A percentile compares a stretch with the other conserved stretches of the same genome.
These are phyloP conservation scores for Brachionichthys hirsutus DNA, from an alignment of 2,113 vertebrate species.

Conservation along the genomic window DNA sequence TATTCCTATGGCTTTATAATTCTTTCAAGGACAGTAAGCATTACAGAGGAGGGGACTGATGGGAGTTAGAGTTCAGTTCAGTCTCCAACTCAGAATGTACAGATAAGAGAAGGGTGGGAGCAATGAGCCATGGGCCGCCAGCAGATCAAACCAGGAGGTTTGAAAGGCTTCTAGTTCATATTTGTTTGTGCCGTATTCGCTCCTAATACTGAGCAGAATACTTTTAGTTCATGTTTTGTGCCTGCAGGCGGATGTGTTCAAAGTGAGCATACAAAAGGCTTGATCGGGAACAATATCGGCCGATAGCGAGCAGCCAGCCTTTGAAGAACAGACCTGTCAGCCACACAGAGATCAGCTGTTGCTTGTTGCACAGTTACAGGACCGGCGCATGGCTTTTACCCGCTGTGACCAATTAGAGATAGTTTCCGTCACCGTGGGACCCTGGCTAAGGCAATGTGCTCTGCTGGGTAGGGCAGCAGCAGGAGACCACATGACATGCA, in stretches of 20 bases:
- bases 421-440: slow-evolving; percentile 40
- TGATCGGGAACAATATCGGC: slow-evolving; percentile 6
- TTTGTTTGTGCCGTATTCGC: too few species aligned
- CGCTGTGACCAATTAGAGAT: slow-evolving; percentile 62
- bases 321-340: slow-evolving; percentile 48
- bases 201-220: too few species aligned
- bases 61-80: too few species aligned
- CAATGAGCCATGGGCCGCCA: too few species aligned
- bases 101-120: too few species aligned
- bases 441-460: slow-evolving; percentile 43
- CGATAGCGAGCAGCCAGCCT: slow-evolving; percentile 9
- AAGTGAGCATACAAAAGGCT: too few species aligned
- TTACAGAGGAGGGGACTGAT: too few species aligned
- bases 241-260: too few species aligned
- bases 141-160: too few species aligned
- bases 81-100: neutral
- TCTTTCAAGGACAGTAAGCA: too few species aligned
- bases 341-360: slow-evolving; percentile 43
- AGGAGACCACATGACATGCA: neutral
- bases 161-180: too few species aligned
- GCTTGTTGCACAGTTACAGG: slow-evolving; percentile 25
- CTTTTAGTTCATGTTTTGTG: too few species aligned
- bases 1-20: neutral
- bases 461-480: slow-evolving; percentile 6
- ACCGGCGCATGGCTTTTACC: slow-evolving; percentile 28